Conservation (phyloP, 2,113 vertebrate species). For the Phalacrocorax aristotelis region DNA sequence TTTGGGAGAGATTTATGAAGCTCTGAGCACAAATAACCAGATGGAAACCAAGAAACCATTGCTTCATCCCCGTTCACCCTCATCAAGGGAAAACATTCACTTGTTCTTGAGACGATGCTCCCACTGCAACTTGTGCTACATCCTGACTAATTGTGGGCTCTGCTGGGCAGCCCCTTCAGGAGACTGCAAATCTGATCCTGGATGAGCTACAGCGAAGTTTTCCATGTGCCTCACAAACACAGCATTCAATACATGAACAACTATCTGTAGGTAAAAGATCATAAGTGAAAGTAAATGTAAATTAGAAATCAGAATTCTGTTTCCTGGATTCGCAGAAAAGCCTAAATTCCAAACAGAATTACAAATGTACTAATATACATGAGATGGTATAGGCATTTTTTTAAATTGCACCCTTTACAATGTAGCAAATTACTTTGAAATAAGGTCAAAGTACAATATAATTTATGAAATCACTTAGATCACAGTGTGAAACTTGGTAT, state of each 20-base stretch:
- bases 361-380: background rate
- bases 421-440: background rate
- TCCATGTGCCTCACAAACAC: background rate
- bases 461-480: background rate
- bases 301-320: background rate
- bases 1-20: conserved; percentile 16
- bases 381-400: background rate
- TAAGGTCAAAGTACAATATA: background rate
- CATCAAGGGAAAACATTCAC: conserved; percentile 1
- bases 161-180: background rate
- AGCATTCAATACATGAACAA: background rate
- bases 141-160: background rate
- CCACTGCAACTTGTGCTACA: background rate
- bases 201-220: background rate
- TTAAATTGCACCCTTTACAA: background rate
- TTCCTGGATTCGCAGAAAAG: background rate
- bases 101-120: background rate
- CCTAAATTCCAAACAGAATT: background rate
- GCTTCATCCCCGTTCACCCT: background rate
- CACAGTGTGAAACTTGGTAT: background rate
- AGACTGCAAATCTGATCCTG: conserved; percentile 4
- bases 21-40: background rate
- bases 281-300: background rate
- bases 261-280: background rate
- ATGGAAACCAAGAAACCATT: background rate